Percentiles rank a stretch among this genome's conserved stretches.
phyloP scores from a whole-genome alignment of 2,113 vertebrate species.

The Gymnarchus niloticus region DNA sequence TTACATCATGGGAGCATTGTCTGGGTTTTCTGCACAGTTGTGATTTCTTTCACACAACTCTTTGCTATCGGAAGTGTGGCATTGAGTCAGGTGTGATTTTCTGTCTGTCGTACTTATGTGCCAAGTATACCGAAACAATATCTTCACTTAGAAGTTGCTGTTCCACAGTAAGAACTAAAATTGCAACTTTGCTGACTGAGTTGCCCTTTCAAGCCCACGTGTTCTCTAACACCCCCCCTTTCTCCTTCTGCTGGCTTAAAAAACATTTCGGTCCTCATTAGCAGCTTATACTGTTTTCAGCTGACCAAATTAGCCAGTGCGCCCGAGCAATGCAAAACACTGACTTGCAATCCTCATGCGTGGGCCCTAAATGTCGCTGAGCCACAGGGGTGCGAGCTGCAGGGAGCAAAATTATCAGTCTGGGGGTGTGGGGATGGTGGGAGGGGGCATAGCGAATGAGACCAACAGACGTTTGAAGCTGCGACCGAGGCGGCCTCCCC shows the following conservation, averaged over 20 bases:
- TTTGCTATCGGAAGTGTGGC: neutral
- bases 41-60: no score
- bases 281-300: conserved; percentile 49
- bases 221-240: conserved; percentile 19
- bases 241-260: conserved; percentile 34
- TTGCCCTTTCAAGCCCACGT: neutral
- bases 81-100: neutral
- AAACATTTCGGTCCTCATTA: conserved; percentile 47
- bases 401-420: conserved; percentile 57
- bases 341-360: conserved; percentile 48
- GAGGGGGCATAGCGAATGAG: conserved; percentile 39
- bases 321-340: conserved; percentile 52
- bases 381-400: conserved; percentile 49
- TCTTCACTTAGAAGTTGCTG: neutral
- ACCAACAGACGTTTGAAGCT: conserved; percentile 43
- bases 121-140: conserved; percentile 26
- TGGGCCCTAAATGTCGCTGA: conserved; percentile 63
- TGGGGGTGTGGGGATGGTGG: neutral
- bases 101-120: conserved; percentile 29
- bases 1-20: neutral
- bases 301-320: conserved; percentile 53
- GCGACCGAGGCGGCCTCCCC: conserved; percentile 48
- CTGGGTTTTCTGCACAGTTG: neutral
- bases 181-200: conserved; percentile 11
- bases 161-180: conserved; percentile 2